Base-by-base conservation (phyloP, 2,888 invertebrate species). In the Caenorhabditis japonica region DNA sequence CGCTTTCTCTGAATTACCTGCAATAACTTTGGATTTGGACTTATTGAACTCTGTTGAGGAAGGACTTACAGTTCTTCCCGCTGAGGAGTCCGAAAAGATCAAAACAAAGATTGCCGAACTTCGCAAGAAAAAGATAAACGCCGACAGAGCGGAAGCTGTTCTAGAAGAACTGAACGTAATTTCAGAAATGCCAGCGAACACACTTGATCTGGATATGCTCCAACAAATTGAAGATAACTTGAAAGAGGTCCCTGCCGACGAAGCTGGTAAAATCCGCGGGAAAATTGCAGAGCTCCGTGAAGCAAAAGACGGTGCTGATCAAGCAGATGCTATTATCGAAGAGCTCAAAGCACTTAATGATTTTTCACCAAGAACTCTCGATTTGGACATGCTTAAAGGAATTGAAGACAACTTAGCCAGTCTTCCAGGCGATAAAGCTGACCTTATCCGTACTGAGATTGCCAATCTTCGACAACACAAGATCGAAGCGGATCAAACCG, bases 211-310 rank as follows among this genome's bases (percentile, higher is more conserved):
- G 12, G 36, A 38, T 1, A 55, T 69, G 53, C 25, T 69, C 4
- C 15, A 53, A 25, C 38, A 4, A 17, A 46, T 69, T 47, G 69
- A 55, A 17, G 41, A 46, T 12, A 46, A 41, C 15, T 34, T 71
- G 39, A 17, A 30, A 15, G 10, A 10, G 13, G 4, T 61, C 17
- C 58, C 62, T 25, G 3, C 15, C 7, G 62, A 71, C 30, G 36
- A 58, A n/a, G 58, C 33, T 0, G 39, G 44, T 7, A n/a, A 36
- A 13, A 44, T 72, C n/a, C 30, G 23, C 3, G 43, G 36, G 12
- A 64, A 72, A 19, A 58, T 72, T 36, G 36, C 33, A 5, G 36
- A 64, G 7, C 56, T 72, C n/a, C 58, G 71, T 8, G 7, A 34
- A 12, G 21, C 27, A n/a, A 53, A 58, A 21, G 8, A 47, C 21